A percentile compares a stretch with the other conserved stretches of the same genome.
Conservation (phyloP, 2,888 invertebrate species). For the Abscondita cerata region DNA sequence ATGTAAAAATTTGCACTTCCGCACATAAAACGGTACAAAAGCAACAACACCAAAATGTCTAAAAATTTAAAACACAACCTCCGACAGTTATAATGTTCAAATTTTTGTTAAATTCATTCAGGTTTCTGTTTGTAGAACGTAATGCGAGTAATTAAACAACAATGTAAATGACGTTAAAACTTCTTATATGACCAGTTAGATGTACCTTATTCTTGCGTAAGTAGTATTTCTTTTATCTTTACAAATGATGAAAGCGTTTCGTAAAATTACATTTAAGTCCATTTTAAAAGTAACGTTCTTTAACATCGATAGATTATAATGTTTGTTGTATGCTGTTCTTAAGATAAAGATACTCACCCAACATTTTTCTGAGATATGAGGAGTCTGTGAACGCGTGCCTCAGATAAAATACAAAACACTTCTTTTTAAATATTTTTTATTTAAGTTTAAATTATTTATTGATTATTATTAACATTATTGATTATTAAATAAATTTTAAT, state of each 20-base stretch:
- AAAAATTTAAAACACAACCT: slow-evolving; percentile 14
- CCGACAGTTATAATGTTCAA: slow-evolving; percentile 24
- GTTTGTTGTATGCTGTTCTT: slow-evolving; percentile 18
- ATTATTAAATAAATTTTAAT: slow-evolving; percentile 1
- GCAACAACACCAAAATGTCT: slow-evolving; percentile 19
- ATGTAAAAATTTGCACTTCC: slow-evolving; percentile 13
- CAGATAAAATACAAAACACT: slow-evolving; percentile 6
- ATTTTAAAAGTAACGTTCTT: not conserved
- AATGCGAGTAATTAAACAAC: slow-evolving; percentile 10
- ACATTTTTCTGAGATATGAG: slow-evolving; percentile 35
- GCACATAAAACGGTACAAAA: slow-evolving; percentile 19
- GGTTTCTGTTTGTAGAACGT: slow-evolving; percentile 14
- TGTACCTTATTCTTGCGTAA: not conserved
- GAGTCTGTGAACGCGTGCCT: slow-evolving; percentile 10
- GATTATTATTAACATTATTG: not conserved
- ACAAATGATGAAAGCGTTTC: no score
- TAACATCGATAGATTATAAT: not conserved
- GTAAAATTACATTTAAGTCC: not conserved
- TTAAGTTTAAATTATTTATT: not conserved
- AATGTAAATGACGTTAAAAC: slow-evolving; percentile 4
- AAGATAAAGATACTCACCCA: slow-evolving; percentile 37
- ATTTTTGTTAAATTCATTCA: slow-evolving; percentile 9
- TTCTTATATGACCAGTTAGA: slow-evolving; percentile 10
- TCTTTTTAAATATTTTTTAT: slow-evolving; percentile 1
- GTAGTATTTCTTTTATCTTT: no score